Evolutionary conservation across 23 tunicate species (phyloP), one percentile per base, ranked within the genome.

Genomic region (Styela clava): DNA sequence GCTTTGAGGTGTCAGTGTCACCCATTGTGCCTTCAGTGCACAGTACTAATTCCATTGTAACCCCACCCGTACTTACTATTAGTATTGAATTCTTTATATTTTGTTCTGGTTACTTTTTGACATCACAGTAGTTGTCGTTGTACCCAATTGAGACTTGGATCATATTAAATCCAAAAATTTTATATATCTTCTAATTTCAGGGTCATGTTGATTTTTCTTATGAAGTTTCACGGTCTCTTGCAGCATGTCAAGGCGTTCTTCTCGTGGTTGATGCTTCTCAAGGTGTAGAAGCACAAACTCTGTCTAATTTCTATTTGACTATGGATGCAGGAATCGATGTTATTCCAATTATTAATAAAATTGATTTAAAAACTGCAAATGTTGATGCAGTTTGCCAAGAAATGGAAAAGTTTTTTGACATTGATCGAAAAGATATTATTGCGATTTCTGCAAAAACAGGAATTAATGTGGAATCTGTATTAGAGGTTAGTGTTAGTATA

Each of bases 231-330:
- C 64, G 98, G 52, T 94, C 98, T 0, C 82, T 94, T 1, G 82
- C 90, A 9, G 98, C 98, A 52, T 94, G 98, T 64, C 95, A 94
- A 78, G 98, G 98, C 35, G 98, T 94, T 64, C 28, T 94, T n/a
- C 83, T 94, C 3, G 64, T 94, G 3, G 98, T 94, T 1, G 98
- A 94, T 85, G 98, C 98, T 5, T 52, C 98, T n/a, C 98, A 94
- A 83, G 98, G 98, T 1, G 86, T 92, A 7, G 92, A 92, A 81
- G 98, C 98, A 2, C 98, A 94, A 69, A 94, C 98, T n/a, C 61
- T 94, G 33, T 87, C 98, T 1, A 94, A 94, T 65, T 94, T 88
- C 78, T 88, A 87, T 52, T 81, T 94, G 52, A 74, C 98, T 2
- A 79, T 94, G 85, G 98, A 94, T 81, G 88, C 86, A 35, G 51